A percentile compares a stretch with the other conserved stretches of the same genome.
These are phyloP conservation scores for Acanthornis magna DNA, from an alignment of 2,797 vertebrate species.

Conservation along the genomic window DNA sequence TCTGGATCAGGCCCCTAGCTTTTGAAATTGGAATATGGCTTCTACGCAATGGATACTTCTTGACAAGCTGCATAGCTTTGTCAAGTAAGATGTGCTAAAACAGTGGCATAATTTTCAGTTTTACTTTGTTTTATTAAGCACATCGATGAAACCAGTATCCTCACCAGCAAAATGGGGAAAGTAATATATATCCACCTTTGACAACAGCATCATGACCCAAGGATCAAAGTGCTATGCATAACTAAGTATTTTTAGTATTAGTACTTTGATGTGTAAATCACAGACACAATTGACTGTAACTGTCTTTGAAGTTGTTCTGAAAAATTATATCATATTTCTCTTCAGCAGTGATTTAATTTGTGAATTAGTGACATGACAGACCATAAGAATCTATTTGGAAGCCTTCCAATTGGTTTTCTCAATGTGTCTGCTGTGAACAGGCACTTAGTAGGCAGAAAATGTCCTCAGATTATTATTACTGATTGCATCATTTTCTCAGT, in stretches of 20 bases:
- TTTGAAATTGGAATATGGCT: neutral
- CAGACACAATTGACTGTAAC: slow-evolving; percentile 18
- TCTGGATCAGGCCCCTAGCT: neutral
- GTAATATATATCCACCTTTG: neutral
- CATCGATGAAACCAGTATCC: neutral
- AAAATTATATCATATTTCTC: slow-evolving; percentile 12
- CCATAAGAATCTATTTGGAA: slow-evolving; percentile 42
- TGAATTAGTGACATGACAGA: slow-evolving; percentile 42
- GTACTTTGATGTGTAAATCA: slow-evolving; percentile 49
- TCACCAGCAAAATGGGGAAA: neutral
- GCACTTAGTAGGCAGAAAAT: slow-evolving; percentile 9
- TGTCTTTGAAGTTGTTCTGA: slow-evolving; percentile 55
- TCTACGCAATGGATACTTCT: neutral
- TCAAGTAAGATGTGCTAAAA: neutral
- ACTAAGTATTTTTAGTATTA: slow-evolving; percentile 44
- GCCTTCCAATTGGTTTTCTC: slow-evolving; percentile 19
- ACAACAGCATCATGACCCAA: slow-evolving; percentile 1
- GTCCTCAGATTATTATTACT: neutral
- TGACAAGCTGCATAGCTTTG: neutral
- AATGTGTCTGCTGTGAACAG: neutral
- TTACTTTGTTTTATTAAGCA: neutral
- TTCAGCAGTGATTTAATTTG: slow-evolving; percentile 41
- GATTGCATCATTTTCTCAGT: slow-evolving; percentile 8
- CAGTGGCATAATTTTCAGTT: neutral
- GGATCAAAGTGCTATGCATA: slow-evolving; percentile 8